A percentile compares a stretch with the other conserved stretches of the same genome.
Evolutionary conservation across 2,797 vertebrate species (phyloP).

Genomic region (Distichodus sexfasciatus): DNA sequence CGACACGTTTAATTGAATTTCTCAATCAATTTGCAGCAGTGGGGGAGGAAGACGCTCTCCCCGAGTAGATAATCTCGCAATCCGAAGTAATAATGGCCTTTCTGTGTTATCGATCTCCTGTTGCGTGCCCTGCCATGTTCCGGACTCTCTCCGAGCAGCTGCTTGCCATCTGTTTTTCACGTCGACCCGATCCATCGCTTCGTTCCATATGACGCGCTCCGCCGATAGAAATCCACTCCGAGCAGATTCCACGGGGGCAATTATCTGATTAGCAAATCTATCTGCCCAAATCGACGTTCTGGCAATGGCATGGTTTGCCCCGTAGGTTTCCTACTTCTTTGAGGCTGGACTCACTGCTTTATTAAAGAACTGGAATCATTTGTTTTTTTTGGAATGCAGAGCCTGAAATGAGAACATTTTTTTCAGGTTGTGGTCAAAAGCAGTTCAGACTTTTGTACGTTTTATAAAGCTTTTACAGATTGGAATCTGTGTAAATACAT

Average conservation of each 20-base stretch:
- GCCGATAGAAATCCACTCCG: conserved; percentile 2
- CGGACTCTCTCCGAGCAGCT: conserved; percentile 40
- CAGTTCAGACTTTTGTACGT: no score
- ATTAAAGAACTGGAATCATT: not conserved
- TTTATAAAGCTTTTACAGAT: no score
- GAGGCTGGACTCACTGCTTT: not conserved
- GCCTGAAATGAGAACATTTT: no score
- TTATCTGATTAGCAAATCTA: conserved; percentile 24
- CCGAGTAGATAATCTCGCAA: conserved; percentile 42
- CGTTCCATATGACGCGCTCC: conserved; percentile 12
- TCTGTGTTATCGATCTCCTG: conserved; percentile 48
- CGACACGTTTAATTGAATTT: conserved; percentile 53
- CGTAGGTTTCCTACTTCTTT: not conserved
- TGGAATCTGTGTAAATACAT: no score
- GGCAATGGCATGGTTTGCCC: not conserved
- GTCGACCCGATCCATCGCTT: conserved; percentile 34
- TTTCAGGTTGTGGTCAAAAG: no score
- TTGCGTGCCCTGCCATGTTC: conserved; percentile 33
- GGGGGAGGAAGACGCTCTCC: conserved; percentile 37
- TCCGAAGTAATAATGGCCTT: conserved; percentile 47
- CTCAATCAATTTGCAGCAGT: conserved; percentile 53
- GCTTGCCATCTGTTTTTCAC: conserved; percentile 46
- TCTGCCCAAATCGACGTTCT: not conserved
- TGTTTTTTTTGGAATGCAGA: no score
- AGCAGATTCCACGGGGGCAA: conserved; percentile 4